These are phyloP conservation scores for Loriculus beryllinus DNA, from an alignment of 2,797 vertebrate species.

Conservation along the genomic window DNA sequence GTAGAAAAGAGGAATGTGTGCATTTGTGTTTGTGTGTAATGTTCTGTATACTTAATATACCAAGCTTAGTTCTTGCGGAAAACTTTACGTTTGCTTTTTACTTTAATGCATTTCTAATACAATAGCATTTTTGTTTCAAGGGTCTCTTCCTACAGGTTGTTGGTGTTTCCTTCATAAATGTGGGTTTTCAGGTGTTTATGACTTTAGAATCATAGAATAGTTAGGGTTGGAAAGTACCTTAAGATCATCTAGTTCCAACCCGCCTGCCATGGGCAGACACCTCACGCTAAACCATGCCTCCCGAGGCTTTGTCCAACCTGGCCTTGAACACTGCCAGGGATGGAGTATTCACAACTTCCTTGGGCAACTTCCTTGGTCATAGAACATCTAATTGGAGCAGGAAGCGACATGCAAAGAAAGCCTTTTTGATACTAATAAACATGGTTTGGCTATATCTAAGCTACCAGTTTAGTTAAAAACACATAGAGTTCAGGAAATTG, in stretches of 20 bases:
- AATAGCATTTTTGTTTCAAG: neutral
- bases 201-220: too few relatives aligned
- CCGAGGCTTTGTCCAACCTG: too few relatives aligned
- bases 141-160: neutral
- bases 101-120: neutral
- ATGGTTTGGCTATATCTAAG: neutral
- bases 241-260: too few relatives aligned
- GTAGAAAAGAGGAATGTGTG: slow-evolving; percentile 22
- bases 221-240: too few relatives aligned
- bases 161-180: neutral
- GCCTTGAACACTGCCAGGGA: too few relatives aligned
- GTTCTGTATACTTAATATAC: neutral
- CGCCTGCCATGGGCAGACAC: too few relatives aligned
- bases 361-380: too few relatives aligned
- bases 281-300: too few relatives aligned
- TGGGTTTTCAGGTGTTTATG: slow-evolving; percentile 8
- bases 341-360: too few relatives aligned
- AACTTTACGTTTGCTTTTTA: slow-evolving; percentile 22
- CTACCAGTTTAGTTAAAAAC: neutral
- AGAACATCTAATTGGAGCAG: neutral
- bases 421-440: neutral
- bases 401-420: neutral
- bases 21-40: slow-evolving; percentile 46
- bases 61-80: slow-evolving; percentile 7
- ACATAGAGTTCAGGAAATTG: neutral